Evolutionary conservation across 2,888 invertebrate species (phyloP).

Genomic region (Teleogryllus oceanicus): DNA sequence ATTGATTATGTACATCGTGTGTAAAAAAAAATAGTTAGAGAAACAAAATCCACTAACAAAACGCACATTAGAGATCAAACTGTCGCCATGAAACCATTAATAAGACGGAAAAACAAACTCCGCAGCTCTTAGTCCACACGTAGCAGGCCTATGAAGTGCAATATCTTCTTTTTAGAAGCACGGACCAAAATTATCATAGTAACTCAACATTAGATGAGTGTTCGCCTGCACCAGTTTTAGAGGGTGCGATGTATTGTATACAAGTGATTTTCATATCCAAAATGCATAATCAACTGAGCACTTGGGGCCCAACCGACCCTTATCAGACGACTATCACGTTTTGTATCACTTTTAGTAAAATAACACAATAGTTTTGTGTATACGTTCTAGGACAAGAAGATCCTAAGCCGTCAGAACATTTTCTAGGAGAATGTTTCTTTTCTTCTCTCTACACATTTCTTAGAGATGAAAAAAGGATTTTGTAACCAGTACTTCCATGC

Average conservation of each 20-base stretch:
- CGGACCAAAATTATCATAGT: too few species aligned
- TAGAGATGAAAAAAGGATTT: not conserved
- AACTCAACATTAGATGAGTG: not conserved
- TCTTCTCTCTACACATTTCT: not conserved
- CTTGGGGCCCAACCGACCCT: not conserved
- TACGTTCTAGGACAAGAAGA: not conserved
- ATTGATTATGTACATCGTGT: too few species aligned
- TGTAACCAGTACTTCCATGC: too few species aligned
- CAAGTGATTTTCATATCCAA: not conserved
- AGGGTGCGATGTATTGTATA: not conserved
- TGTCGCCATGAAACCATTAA: too few species aligned
- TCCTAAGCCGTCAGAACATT: not conserved
- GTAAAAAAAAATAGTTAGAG: too few species aligned
- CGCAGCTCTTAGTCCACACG: too few species aligned
- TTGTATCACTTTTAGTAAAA: not conserved
- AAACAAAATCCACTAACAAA: too few species aligned
- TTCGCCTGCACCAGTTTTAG: not conserved
- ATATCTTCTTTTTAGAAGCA: too few species aligned
- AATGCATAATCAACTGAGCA: not conserved
- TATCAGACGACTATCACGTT: not conserved
- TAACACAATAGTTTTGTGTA: not conserved
- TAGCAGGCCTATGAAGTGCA: too few species aligned
- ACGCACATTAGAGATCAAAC: too few species aligned
- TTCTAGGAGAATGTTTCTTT: not conserved
- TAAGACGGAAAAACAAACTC: too few species aligned